These are phyloP conservation scores for Leguminivora glycinivorella DNA, from an alignment of 1,140 invertebrate species.

Conservation along the genomic window DNA sequence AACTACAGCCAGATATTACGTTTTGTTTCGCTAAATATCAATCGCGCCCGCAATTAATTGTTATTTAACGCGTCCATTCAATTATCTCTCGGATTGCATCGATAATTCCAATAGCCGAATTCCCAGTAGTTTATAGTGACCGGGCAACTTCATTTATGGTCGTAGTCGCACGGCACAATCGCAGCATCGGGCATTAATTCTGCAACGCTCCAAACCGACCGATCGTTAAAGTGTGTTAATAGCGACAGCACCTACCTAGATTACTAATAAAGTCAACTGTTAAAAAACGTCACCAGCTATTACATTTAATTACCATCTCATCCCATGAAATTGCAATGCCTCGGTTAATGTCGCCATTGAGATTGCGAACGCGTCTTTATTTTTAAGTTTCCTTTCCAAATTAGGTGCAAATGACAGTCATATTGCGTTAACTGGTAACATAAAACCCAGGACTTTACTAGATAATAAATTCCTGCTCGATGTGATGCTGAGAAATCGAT, in stretches of 20 bases:
- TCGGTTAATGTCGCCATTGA: conserved; percentile 25
- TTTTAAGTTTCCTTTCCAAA: conserved; percentile 25
- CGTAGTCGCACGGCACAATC: conserved; percentile 44
- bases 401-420: conserved; percentile 25
- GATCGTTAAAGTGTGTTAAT: conserved; percentile 60
- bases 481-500: conserved; percentile 14
- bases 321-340: conserved; percentile 36
- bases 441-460: conserved; percentile 20
- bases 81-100: conserved; percentile 64
- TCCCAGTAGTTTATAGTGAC: conserved; percentile 60
- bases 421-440: conserved; percentile 8
- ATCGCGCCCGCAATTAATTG: conserved; percentile 61
- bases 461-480: conserved; percentile 18
- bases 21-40: conserved; percentile 53
- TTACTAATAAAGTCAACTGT: conserved; percentile 47
- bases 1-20: neutral
- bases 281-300: conserved; percentile 48
- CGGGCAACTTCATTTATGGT: conserved; percentile 57
- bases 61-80: conserved; percentile 72
- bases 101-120: conserved; percentile 63
- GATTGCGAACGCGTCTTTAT: conserved; percentile 20
- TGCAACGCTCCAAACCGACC: conserved; percentile 49
- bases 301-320: conserved; percentile 44
- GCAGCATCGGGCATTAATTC: conserved; percentile 52
- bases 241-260: conserved; percentile 35